Conservation (phyloP, 2,113 vertebrate genomes). For the Ariopsis seemanni region DNA sequence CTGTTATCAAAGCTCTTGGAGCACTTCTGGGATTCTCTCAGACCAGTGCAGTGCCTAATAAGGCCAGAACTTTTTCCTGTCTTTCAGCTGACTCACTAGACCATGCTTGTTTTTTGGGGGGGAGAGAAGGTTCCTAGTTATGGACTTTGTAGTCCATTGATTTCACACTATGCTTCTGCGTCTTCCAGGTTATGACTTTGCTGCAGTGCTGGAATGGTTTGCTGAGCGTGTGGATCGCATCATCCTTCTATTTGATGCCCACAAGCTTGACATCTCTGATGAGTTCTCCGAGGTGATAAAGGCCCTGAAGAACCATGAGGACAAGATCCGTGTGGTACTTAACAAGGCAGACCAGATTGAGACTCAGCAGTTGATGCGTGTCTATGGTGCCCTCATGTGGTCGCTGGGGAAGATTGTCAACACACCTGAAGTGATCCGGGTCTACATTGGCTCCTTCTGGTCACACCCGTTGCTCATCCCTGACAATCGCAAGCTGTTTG, state of each 20-base stretch:
- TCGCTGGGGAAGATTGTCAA: conserved; percentile 97
- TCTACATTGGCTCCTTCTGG: conserved; percentile 99
- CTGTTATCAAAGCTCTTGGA: neutral
- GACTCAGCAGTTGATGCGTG: conserved; percentile 97
- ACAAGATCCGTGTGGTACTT: conserved; percentile 97
- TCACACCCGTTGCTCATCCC: conserved; percentile 93
- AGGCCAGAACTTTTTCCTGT: neutral
- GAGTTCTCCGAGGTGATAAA: conserved; percentile 98
- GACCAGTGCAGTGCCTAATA: neutral
- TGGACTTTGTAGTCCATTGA: neutral
- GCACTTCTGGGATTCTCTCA: neutral
- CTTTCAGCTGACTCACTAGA: neutral
- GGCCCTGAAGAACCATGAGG: conserved; percentile 96
- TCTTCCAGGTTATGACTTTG: conserved; percentile 89
- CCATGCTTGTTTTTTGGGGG: neutral
- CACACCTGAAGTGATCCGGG: conserved; percentile 94
- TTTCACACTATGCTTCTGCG: neutral
- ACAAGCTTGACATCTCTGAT: conserved; percentile 97
- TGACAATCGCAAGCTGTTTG: conserved; percentile 94
- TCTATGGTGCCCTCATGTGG: conserved; percentile 98
- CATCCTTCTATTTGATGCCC: conserved; percentile 93
- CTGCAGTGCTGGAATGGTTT: conserved; percentile 94
- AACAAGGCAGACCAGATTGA: conserved; percentile 99
- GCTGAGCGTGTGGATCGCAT: conserved; percentile 95
- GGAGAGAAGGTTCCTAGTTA: neutral